Percentiles rank a stretch among this genome's conserved stretches.
phyloP scores from a whole-genome alignment of 2,797 vertebrate genomes.

The Sternarchorhynchus goeldii region DNA sequence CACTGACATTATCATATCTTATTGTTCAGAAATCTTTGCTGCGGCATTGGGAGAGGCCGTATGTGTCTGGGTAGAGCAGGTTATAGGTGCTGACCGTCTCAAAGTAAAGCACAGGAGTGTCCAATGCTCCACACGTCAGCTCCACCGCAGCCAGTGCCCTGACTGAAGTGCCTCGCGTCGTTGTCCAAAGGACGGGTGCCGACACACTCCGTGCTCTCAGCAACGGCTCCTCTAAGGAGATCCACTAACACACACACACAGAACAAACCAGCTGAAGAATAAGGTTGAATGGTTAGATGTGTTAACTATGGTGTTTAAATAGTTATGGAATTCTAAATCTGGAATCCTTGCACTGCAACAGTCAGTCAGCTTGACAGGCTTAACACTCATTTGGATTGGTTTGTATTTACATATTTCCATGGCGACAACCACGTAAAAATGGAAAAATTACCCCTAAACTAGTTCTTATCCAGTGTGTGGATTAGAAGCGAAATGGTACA shows the following conservation, averaged over 20 bases:
- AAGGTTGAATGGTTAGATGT: neutral
- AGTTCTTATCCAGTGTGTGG: neutral
- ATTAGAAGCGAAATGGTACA: neutral
- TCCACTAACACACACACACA: conserved; percentile 62
- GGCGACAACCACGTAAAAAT: neutral
- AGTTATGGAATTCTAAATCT: neutral
- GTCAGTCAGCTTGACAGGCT: no score
- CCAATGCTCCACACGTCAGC: conserved; percentile 61
- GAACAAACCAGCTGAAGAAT: neutral
- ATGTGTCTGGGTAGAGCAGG: neutral
- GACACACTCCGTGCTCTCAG: conserved; percentile 75
- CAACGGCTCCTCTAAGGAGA: conserved; percentile 63
- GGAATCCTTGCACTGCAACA: neutral
- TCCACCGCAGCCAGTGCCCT: conserved; percentile 65
- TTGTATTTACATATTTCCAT: conserved; percentile 26
- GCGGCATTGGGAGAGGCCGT: neutral
- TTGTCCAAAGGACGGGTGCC: conserved; percentile 70
- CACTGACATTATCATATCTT: neutral
- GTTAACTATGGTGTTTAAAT: neutral
- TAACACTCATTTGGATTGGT: neutral
- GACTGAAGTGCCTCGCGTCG: conserved; percentile 66
- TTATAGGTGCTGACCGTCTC: conserved; percentile 68
- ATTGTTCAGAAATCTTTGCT: neutral
- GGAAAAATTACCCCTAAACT: neutral
- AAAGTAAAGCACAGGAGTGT: conserved; percentile 66